phyloP scores from a whole-genome alignment of 2,888 invertebrate species.

The Hypercompe scribonia region DNA sequence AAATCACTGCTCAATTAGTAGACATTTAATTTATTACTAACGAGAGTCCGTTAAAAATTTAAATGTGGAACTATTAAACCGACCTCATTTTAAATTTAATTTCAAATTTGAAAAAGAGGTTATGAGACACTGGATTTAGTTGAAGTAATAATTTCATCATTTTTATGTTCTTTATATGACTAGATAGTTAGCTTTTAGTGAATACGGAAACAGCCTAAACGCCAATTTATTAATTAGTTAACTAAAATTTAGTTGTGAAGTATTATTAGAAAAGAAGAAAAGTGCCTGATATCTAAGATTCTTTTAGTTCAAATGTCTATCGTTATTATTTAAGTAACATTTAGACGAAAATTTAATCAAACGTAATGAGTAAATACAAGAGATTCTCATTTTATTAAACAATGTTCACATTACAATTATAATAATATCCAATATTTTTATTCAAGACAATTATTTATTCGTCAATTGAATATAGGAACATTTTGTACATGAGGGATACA shows the following conservation, averaged over 20 bases:
- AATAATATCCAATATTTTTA: not conserved
- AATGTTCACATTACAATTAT: not conserved
- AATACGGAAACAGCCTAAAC: slow-evolving; percentile 4
- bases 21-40: slow-evolving; percentile 29
- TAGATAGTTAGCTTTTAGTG: not conserved
- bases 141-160: slow-evolving; percentile 21
- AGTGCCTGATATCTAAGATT: not conserved
- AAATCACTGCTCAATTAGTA: slow-evolving; percentile 26
- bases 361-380: not conserved
- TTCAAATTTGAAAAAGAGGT: not conserved
- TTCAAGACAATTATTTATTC: not conserved
- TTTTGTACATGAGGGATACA: no score
- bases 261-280: no score
- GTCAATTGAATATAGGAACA: no score
- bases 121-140: slow-evolving; percentile 11
- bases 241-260: no score
- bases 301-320: not conserved
- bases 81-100: slow-evolving; percentile 28
- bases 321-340: not conserved
- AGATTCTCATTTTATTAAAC: not conserved
- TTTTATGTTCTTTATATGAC: slow-evolving; percentile 6
- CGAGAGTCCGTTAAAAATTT: slow-evolving; percentile 29
- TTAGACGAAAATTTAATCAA: not conserved
- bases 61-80: slow-evolving; percentile 27
- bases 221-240: slow-evolving; percentile 1